Percentiles rank a stretch among this genome's conserved stretches.
Evolutionary conservation across 2,888 invertebrate species (phyloP).

Genomic region (Antheraea assamensis): DNA sequence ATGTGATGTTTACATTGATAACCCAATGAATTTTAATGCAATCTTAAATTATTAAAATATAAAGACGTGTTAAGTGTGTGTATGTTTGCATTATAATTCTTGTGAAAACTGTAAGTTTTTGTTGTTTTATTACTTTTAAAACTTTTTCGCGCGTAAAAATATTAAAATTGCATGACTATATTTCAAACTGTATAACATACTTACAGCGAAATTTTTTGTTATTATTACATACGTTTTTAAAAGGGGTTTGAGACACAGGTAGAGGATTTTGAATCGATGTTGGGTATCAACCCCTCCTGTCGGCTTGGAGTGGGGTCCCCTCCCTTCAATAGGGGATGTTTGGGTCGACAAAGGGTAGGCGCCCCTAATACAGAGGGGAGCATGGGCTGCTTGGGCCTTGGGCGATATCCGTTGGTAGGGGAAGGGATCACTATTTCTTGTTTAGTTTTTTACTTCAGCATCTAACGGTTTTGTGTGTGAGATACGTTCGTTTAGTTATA

Average conservation of each 20-base stretch:
- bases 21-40: neutral
- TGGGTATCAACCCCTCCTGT: slow-evolving; percentile 71
- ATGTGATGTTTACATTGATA: neutral
- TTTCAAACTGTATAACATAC: neutral
- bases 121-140: neutral
- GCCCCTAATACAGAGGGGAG: slow-evolving; percentile 76
- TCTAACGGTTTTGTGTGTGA: slow-evolving; percentile 50
- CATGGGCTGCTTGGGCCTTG: slow-evolving; percentile 69
- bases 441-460: slow-evolving; percentile 55
- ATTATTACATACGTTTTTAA: slow-evolving; percentile 35
- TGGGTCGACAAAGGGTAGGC: slow-evolving; percentile 79
- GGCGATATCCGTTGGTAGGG: slow-evolving; percentile 68
- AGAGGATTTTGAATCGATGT: slow-evolving; percentile 66
- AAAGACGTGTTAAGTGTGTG: neutral
- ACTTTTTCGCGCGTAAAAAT: slow-evolving; percentile 16
- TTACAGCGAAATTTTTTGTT: neutral
- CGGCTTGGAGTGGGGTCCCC: slow-evolving; percentile 74
- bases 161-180: neutral
- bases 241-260: slow-evolving; percentile 51
- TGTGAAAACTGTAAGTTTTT: slow-evolving; percentile 12
- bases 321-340: slow-evolving; percentile 74
- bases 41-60: neutral
- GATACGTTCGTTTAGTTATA: slow-evolving; percentile 31
- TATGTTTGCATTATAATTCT: neutral
- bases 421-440: slow-evolving; percentile 67